Evolutionary conservation across 2,888 invertebrate species (phyloP), one percentile per base, ranked within the genome.

Genomic region (Euplagia quadripunctaria): DNA sequence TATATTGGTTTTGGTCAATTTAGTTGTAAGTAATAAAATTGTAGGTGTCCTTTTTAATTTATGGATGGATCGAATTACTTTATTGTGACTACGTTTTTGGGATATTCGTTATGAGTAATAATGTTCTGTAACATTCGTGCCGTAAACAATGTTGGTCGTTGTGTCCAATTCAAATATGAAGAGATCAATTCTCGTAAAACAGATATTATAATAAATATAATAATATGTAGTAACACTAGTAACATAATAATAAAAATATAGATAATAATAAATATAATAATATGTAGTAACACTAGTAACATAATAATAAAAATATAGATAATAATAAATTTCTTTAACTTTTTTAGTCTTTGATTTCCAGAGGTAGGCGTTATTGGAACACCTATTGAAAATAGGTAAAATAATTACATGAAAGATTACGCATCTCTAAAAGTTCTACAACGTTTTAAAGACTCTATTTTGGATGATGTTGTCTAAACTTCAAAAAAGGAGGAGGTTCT

Each of bases 31-130:
- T 73, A 9, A 74, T 77, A 82, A 79, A 85, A 70, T 70, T 73
- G 85, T 85, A 73, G 79, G 76, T 76, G 85, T 78, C 70, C 72
- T 76, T 79, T 74, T 78, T 81, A 81, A 82, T 82, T 79, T 83
- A 85, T 65, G 43, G 64, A 31, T 70, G 71, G 71, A 73, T 86
- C 78, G 69, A 63, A 78, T 85, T 80, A 75, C 82, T 61, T 71
- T 46, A 76, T 52, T 68, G 64, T 78, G 67, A 80, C 75, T 75
- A 78, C 75, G 74, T 64, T 46, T 68, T 70, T 68, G 61, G 69
- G 65, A 58, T 68, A 64, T 71, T 68, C 17, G 1, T 46, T 65
- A 52, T 76, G 73, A 73, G 71, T 73, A 77, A 76, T 70, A 63
- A 75, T 64, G 1, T 61, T 64, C 14, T 31, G 41, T 43, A 51